A percentile compares a stretch with the other conserved stretches of the same genome.
These are phyloP conservation scores for Ophthalmolycus amberensis DNA, from an alignment of 2,113 vertebrate species.

Conservation along the genomic window DNA sequence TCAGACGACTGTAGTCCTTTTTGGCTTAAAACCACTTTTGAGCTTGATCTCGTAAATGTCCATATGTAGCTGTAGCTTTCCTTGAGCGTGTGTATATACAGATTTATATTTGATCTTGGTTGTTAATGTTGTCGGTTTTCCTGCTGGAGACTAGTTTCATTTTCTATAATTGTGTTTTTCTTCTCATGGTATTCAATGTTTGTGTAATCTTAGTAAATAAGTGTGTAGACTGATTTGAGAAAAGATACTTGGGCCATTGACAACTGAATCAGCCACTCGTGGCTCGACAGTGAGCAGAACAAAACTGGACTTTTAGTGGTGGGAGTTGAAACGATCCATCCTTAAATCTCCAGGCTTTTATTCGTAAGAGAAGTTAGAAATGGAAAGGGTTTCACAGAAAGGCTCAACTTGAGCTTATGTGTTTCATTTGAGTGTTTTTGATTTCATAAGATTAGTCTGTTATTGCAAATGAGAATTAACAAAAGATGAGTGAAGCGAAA, in stretches of 20 bases:
- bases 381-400: slow-evolving; percentile 37
- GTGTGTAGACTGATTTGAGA: slow-evolving; percentile 20
- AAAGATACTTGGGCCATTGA: slow-evolving; percentile 1
- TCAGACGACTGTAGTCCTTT: slow-evolving; percentile 31
- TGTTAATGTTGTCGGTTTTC: not conserved
- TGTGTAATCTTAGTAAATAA: slow-evolving; percentile 15
- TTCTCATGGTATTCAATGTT: not conserved
- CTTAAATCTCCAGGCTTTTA: slow-evolving; percentile 36
- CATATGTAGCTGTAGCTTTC: slow-evolving; percentile 27
- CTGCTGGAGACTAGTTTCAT: slow-evolving; percentile 4
- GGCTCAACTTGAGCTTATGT: slow-evolving; percentile 18
- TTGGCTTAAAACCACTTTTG: slow-evolving; percentile 23
- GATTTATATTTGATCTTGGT: slow-evolving; percentile 6
- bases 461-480: slow-evolving; percentile 1
- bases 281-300: slow-evolving; percentile 35
- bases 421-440: not conserved
- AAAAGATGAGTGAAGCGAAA: slow-evolving; percentile 25
- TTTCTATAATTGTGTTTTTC: slow-evolving; percentile 19
- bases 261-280: slow-evolving; percentile 7
- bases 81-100: not conserved
- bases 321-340: slow-evolving; percentile 41
- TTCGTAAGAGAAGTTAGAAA: slow-evolving; percentile 22
- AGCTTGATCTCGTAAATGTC: slow-evolving; percentile 54
- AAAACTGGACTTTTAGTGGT: slow-evolving; percentile 1
- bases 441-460: not conserved